These are phyloP conservation scores for Unio delphinus DNA, from an alignment of 2,888 invertebrate species.

Conservation along the genomic window DNA sequence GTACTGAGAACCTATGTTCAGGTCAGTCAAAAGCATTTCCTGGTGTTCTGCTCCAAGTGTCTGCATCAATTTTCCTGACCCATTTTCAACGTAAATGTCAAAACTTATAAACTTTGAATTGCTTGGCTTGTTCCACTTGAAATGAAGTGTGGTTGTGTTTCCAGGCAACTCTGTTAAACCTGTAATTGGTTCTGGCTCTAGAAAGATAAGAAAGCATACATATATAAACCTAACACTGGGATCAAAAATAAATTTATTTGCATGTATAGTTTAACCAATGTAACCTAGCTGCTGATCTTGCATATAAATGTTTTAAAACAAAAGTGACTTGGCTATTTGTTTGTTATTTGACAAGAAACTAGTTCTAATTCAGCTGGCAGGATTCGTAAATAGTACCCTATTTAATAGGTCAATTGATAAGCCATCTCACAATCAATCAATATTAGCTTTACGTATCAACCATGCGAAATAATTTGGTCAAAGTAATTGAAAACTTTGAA, in stretches of 20 bases:
- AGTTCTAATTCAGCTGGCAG: too few relatives aligned
- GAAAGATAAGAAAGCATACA: conserved; percentile 1
- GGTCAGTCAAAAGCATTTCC: conserved; percentile 26
- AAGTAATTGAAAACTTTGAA: too few relatives aligned
- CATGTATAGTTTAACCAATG: too few relatives aligned
- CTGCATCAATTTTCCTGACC: conserved; percentile 8
- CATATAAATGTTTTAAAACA: background rate
- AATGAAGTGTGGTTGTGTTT: conserved; percentile 20
- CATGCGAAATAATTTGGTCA: too few relatives aligned
- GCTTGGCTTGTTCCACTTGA: conserved; percentile 22
- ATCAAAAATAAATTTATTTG: too few relatives aligned
- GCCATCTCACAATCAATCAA: too few relatives aligned
- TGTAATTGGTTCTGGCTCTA: conserved; percentile 25
- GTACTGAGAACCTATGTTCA: conserved; percentile 39
- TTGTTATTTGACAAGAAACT: background rate
- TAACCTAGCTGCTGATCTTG: too few relatives aligned
- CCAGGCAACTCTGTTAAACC: conserved; percentile 15
- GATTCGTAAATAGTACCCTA: too few relatives aligned
- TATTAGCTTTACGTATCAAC: too few relatives aligned
- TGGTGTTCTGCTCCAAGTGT: conserved; percentile 10
- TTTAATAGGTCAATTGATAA: too few relatives aligned
- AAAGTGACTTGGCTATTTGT: background rate
- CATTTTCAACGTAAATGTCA: conserved; percentile 12
- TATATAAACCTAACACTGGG: background rate
- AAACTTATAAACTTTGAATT: conserved; percentile 14